Conservation (phyloP, 2,797 vertebrate species). For the Gymnodraco acuticeps region DNA sequence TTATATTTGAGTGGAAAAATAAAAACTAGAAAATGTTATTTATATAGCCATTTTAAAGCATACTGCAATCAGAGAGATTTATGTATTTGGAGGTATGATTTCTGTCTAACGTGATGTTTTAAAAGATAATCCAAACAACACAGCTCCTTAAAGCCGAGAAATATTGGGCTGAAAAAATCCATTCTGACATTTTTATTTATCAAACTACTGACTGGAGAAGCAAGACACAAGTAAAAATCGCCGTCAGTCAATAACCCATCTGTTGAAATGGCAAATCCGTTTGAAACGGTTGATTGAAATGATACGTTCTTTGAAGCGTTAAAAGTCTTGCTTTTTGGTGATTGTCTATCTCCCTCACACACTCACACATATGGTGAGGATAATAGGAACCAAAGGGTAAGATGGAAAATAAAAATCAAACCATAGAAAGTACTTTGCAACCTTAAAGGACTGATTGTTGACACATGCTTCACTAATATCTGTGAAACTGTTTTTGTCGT, state of each 20-base stretch:
- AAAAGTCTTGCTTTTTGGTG: too few relatives aligned
- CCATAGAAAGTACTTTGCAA: too few relatives aligned
- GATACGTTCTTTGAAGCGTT: neutral
- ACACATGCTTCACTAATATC: constrained; percentile 24
- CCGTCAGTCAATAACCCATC: constrained; percentile 17
- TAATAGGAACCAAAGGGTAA: neutral
- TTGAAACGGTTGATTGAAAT: constrained; percentile 10
- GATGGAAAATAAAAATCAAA: neutral
- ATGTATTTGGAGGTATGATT: neutral
- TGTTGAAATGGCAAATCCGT: constrained; percentile 13
- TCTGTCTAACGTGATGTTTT: neutral
- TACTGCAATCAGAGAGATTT: neutral
- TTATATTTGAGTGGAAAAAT: constrained; percentile 29
- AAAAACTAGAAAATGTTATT: neutral
- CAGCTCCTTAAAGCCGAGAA: neutral
- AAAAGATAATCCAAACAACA: neutral
- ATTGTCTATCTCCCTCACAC: neutral
- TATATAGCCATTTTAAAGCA: constrained; percentile 9
- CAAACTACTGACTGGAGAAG: neutral
- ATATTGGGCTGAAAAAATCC: constrained; percentile 11
- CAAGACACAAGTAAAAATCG: neutral
- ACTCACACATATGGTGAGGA: neutral
- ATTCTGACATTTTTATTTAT: neutral
- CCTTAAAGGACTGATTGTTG: constrained; percentile 31
- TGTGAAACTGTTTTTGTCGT: constrained; percentile 20